Base-by-base conservation (phyloP, 2,797 vertebrate genomes). In the Myotis vivesi region DNA sequence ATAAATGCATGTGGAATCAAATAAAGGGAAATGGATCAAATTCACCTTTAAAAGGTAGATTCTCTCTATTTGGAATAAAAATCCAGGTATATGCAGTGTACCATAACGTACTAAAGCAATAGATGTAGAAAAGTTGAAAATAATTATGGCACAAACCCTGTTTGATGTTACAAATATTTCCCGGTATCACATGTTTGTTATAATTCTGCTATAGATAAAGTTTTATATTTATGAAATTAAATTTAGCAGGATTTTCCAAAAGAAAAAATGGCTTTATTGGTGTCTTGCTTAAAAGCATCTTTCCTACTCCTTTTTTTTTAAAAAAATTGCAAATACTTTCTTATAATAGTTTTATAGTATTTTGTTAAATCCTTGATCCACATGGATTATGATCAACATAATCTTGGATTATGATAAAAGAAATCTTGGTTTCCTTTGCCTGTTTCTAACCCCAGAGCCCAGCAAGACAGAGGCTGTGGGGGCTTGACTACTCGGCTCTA, bases 161-260 rank as follows among this genome's bases (percentile, higher is more conserved):
- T 51, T n/a, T 90, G 8, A 36, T n/a, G 13, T 33, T 80, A 46
- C 38, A 64, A 83, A 55, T 81, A 92, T 46, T 90, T 82, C 33
- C 49, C 72, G 76, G 15, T 75, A 72, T 84, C 66, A 80, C 0
- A 28, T 11, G 8, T 30, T 92, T 53, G 23, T 82, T 87, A 16
- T 66, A 75, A 36, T 72, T 93, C 81, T 89, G 19, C 30, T 28
- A 68, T 0, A 66, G 20, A 73, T 66, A 84, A 64, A 59, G 71
- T 88, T 85, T 55, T 68, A 64, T 77, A 77, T 89, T 87, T 89
- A 93, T 80, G 8, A 92, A 93, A 89, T 87, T 17, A 76, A 89
- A 89, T 71, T 68, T 64, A 92, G 57, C 49, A 76, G 22, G 6
- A 36, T 72, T 82, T 94, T 80, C 46, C 46, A 55, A 68, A 46